Evolutionary conservation across 2,888 invertebrate genomes (phyloP), one percentile per base, ranked within the genome.

Genomic region (Aspidiotus rigidus): DNA sequence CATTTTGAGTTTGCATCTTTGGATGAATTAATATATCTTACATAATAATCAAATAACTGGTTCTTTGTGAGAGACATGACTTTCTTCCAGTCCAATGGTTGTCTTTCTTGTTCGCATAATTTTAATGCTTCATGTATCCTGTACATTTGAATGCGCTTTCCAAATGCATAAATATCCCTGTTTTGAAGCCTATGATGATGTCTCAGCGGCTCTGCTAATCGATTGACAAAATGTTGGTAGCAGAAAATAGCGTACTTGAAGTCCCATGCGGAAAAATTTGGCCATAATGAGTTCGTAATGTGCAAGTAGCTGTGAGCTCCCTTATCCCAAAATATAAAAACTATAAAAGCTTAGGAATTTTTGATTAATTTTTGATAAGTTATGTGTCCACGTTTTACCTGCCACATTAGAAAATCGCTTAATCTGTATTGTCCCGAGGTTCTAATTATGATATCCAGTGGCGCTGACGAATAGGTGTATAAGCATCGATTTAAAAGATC

Each of bases 371-470:
- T 49, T 49, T n/a, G 62, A 17, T 13, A 28, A 56, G 15, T 13
- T 15, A 62, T 28, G 28, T 28, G 28, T 5, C 5, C 28, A 28
- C 5, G 28, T 28, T 28, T 77, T 79, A 90, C 90, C 87, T 97
- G 97, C 95, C 96, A 98, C 74, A 97, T 81, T 75, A 98, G 83
- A 77, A 97, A 99, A 78, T 97, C 96, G 74, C 93, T 93, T 1
- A 96, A 82, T 71, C 96, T 82, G 10, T 90, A 87, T 82, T 99
- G 98, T 16, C 98, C 98, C 0, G 98, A 98, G 5, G 98, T 99
- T 73, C 99, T 83, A 57, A 99, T 86, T 15, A 99, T 80, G 69
- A 99, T 80, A 77, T 98, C 96, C 0, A 95, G 91, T 74, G 87
- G 83, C 0, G 84, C 81, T 2, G 90, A 87, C 69, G 86, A 82